A percentile compares a stretch with the other conserved stretches of the same genome.
These are phyloP conservation scores for Tachysurus fulvidraco DNA, from an alignment of 2,113 vertebrate species.

Conservation along the genomic window DNA sequence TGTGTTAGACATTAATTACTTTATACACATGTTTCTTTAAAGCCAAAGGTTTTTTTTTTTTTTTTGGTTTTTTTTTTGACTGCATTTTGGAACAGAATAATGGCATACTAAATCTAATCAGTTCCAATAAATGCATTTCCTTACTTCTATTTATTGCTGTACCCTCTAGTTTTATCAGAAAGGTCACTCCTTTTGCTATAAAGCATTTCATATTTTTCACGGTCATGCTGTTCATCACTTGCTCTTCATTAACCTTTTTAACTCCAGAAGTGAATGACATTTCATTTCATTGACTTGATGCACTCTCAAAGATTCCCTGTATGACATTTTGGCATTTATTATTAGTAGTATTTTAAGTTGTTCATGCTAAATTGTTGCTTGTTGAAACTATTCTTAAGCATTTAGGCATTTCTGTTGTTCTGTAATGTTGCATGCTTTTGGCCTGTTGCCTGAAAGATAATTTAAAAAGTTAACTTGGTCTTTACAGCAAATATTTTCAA, in stretches of 20 bases:
- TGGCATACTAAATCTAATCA: neutral
- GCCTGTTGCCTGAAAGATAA: conserved; percentile 27
- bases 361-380: neutral
- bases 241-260: conserved; percentile 50
- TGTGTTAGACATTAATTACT: neutral
- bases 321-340: conserved; percentile 18
- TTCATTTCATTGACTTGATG: conserved; percentile 36
- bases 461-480: conserved; percentile 41
- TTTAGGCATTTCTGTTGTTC: conserved; percentile 32
- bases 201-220: conserved; percentile 4
- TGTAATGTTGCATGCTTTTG: conserved; percentile 25
- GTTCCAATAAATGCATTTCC: neutral
- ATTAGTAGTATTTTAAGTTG: conserved; percentile 25
- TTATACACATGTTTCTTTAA: neutral
- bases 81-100: neutral
- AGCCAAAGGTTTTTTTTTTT: neutral
- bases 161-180: neutral
- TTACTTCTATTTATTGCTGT: neutral
- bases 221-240: conserved; percentile 38
- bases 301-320: conserved; percentile 35
- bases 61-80: neutral
- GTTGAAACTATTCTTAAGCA: conserved; percentile 12
- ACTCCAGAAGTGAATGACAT: conserved; percentile 28
- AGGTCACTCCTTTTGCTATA: conserved; percentile 1
- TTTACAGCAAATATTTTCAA: conserved; percentile 25